Evolutionary conservation across 2,113 vertebrate species (phyloP), one percentile per base, ranked within the genome.

Genomic region (Neodontobutis hainanensis): DNA sequence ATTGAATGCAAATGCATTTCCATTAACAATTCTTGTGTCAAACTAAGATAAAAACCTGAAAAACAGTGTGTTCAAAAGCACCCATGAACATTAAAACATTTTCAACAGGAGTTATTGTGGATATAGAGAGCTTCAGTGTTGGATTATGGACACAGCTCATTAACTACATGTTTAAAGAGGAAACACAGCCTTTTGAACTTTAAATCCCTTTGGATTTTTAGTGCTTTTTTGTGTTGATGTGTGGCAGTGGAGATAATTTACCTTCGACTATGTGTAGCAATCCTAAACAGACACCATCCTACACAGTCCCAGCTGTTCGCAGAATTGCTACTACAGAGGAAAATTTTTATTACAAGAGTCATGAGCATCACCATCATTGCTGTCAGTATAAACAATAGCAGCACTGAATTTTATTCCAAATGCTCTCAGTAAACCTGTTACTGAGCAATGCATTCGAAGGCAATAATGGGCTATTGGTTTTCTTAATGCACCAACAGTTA

Each of bases 261-360:
- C 75, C 75, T 38, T 72, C 73, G 49, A 61, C 58, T 9, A 45
- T 9, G 67, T 34, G 44, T 34, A 70, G 63, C 70, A 77, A 40
- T 82, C 71, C 65, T 62, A 76, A 61, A 70, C 57, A 61, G 46
- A 55, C 55, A 63, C 61, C 48, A 58, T 67, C 55, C 73, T 70
- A 70, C 19, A 49, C 56, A 68, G 48, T 56, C 27, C 48, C 75
- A 72, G 66, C 65, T 77, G 58, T 68, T 64, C 14, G 16, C 43
- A 34, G 44, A 8, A 48, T 45, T 61, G 47, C 34, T 38, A 15
- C 47, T 56, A 59, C 60, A 38, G 32, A 43, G 40, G 58, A 61
- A 65, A 61, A 11, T 57, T 63, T 14, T 61, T 48, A 48, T 16
- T 48, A 16, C 14, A 15, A 15, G 15, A 15, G 34, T 19, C 27